A percentile compares a stretch with the other conserved stretches of the same genome.
Conservation (phyloP, 1,140 invertebrate genomes). For the Drosophila bifasciata region DNA sequence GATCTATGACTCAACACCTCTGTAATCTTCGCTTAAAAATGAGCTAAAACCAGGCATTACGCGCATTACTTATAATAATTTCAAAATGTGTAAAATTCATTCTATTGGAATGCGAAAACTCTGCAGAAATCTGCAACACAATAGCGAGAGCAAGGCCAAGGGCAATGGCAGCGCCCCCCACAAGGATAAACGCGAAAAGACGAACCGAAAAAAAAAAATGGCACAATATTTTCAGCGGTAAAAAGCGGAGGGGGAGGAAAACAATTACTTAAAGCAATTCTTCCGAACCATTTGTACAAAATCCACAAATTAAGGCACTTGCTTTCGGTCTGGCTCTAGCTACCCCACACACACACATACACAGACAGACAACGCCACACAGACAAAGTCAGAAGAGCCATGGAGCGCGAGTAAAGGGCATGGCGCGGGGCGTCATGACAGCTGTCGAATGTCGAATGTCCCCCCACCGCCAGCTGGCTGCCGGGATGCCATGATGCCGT, state of each 20-base stretch:
- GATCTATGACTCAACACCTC: slow-evolving; percentile 1
- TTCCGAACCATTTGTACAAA: slow-evolving; percentile 79
- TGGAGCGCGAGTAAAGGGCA: not conserved
- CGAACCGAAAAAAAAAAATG: slow-evolving; percentile 28
- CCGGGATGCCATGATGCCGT: not conserved
- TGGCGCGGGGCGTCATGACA: slow-evolving; percentile 39
- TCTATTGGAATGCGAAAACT: not conserved
- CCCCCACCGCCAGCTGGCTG: too few species aligned
- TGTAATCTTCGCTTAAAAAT: not conserved
- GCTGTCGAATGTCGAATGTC: slow-evolving; percentile 60
- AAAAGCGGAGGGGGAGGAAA: slow-evolving; percentile 55
- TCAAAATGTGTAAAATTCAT: not conserved
- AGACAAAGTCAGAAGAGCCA: not conserved
- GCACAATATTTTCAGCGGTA: slow-evolving; percentile 42
- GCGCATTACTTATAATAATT: slow-evolving; percentile 24
- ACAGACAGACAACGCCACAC: slow-evolving; percentile 15
- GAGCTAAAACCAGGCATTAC: not conserved
- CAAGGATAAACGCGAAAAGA: slow-evolving; percentile 11
- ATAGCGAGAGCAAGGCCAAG: slow-evolving; percentile 4
- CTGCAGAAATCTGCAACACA: not conserved
- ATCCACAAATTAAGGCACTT: slow-evolving; percentile 82
- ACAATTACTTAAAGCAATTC: slow-evolving; percentile 81
- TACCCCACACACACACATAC: slow-evolving; percentile 6
- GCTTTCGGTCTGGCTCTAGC: too few species aligned
- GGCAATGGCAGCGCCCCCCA: not conserved